These are phyloP conservation scores for Dilophus febrilis DNA, from an alignment of 2,888 invertebrate species.

Conservation along the genomic window DNA sequence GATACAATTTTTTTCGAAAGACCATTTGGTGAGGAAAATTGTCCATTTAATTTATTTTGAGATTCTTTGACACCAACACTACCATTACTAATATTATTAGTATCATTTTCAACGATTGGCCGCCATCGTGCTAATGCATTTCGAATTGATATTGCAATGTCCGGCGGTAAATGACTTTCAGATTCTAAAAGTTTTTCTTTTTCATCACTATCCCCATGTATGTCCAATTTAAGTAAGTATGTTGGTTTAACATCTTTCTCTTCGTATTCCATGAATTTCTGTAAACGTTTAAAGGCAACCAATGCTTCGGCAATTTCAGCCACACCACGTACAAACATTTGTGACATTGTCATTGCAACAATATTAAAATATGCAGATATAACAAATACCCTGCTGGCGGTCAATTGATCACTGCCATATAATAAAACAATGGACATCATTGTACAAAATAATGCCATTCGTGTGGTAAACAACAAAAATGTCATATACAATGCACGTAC, in stretches of 20 bases:
- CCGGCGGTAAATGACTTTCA: slow-evolving; percentile 16
- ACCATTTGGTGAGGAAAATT: too few species aligned
- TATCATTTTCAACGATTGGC: background rate
- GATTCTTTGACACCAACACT: too few species aligned
- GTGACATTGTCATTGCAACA: slow-evolving; percentile 37
- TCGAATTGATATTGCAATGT: slow-evolving; percentile 10
- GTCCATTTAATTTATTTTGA: too few species aligned
- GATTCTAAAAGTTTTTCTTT: slow-evolving; percentile 6
- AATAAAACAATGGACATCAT: slow-evolving; percentile 50
- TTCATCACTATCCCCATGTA: slow-evolving; percentile 6
- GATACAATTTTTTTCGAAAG: too few species aligned
- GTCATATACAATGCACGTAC: slow-evolving; percentile 51
- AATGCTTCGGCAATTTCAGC: slow-evolving; percentile 63
- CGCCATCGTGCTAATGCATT: slow-evolving; percentile 33
- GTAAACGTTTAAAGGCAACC: slow-evolving; percentile 55
- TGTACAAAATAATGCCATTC: slow-evolving; percentile 59
- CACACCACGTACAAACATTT: slow-evolving; percentile 47
- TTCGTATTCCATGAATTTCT: slow-evolving; percentile 29
- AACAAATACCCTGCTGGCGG: slow-evolving; percentile 52
- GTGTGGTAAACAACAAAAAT: slow-evolving; percentile 64
- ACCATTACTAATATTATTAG: background rate
- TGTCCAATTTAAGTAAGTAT: slow-evolving; percentile 6
- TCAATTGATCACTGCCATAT: slow-evolving; percentile 38
- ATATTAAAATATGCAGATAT: slow-evolving; percentile 37
- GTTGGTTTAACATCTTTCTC: slow-evolving; percentile 16